phyloP scores from a whole-genome alignment of 1,140 invertebrate species.

The Pantala flavescens region DNA sequence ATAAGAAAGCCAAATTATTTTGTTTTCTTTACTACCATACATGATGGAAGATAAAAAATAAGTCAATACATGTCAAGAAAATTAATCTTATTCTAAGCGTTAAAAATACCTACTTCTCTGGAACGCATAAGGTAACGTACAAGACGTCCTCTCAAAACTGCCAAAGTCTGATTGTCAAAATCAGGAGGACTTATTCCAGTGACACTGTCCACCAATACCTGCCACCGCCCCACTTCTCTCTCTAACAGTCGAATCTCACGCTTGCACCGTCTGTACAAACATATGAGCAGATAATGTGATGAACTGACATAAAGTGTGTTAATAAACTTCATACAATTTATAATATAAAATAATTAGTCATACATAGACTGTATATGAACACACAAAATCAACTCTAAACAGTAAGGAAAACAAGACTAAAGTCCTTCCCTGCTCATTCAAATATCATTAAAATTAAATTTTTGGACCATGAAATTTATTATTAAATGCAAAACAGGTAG shows the following conservation, averaged over 20 bases:
- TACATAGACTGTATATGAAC: too few relatives aligned
- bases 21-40: too few relatives aligned
- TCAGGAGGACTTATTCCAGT: constrained; percentile 67
- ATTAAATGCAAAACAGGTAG: too few relatives aligned
- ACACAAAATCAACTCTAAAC: too few relatives aligned
- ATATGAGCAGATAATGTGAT: constrained; percentile 21
- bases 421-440: too few relatives aligned
- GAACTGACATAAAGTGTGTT: background rate
- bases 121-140: constrained; percentile 92
- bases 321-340: constrained; percentile 10
- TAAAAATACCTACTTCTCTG: constrained; percentile 56
- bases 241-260: constrained; percentile 81
- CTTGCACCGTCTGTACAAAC: constrained; percentile 48
- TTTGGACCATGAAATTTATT: too few relatives aligned
- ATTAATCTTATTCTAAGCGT: background rate
- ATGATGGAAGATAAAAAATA: too few relatives aligned
- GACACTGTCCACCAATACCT: constrained; percentile 85
- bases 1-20: too few relatives aligned
- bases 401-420: too few relatives aligned
- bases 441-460: too few relatives aligned
- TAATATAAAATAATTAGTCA: too few relatives aligned
- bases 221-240: constrained; percentile 81
- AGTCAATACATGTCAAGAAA: too few relatives aligned
- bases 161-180: constrained; percentile 85
- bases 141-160: constrained; percentile 80